Evolutionary conservation across 2,797 vertebrate genomes (phyloP).

Genomic region (Oryzias dopingdopingensis): DNA sequence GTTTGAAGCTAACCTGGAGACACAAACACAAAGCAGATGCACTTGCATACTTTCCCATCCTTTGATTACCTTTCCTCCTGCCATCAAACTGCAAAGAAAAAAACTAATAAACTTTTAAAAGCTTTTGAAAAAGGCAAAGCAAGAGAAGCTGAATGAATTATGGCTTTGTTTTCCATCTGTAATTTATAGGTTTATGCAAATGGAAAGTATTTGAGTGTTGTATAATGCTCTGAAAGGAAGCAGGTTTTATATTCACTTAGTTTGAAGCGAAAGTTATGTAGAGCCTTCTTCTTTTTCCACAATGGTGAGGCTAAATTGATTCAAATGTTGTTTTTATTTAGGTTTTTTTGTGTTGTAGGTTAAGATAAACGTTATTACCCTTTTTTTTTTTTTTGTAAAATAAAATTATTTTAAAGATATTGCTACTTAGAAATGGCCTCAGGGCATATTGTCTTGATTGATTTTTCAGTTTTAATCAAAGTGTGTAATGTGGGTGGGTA

Average conservation of each 20-base stretch:
- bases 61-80: constrained; percentile 29
- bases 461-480: too few relatives aligned
- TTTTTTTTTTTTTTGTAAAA: too few relatives aligned
- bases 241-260: constrained; percentile 11
- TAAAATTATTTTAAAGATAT: too few relatives aligned
- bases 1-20: constrained; percentile 25
- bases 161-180: constrained; percentile 5
- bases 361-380: too few relatives aligned
- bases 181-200: constrained; percentile 17
- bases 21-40: constrained; percentile 30
- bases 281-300: too few relatives aligned
- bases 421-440: too few relatives aligned
- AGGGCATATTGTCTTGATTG: too few relatives aligned
- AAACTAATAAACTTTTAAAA: constrained; percentile 28
- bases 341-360: too few relatives aligned
- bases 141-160: constrained; percentile 6
- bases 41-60: constrained; percentile 13
- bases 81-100: constrained; percentile 36
- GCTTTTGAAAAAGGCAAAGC: constrained; percentile 19
- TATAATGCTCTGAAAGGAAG: background rate
- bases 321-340: too few relatives aligned
- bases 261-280: constrained; percentile 7
- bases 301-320: too few relatives aligned
- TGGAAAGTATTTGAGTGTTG: constrained; percentile 27
- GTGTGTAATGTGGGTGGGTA: too few relatives aligned